These are phyloP conservation scores for Xestia ashworthii DNA, from an alignment of 2,888 invertebrate species.

Conservation along the genomic window DNA sequence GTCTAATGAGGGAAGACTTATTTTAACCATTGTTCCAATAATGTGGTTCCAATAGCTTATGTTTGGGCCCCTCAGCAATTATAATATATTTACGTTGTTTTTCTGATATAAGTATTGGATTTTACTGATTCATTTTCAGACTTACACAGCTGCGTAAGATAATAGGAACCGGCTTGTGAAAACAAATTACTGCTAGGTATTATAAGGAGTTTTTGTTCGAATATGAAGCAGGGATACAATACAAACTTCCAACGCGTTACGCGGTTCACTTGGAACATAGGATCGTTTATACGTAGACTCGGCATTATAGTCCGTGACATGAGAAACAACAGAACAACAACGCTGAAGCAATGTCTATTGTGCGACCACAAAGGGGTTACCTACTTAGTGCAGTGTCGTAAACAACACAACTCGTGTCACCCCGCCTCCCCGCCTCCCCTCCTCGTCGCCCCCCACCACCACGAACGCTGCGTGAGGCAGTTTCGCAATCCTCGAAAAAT, in stretches of 20 bases:
- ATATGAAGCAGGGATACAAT: constrained; percentile 12
- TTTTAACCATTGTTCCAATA: constrained; percentile 7
- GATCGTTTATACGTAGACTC: constrained; percentile 16
- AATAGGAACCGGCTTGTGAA: neutral
- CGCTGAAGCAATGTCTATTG: constrained; percentile 64
- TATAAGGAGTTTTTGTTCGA: neutral
- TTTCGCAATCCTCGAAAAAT: constrained; percentile 73
- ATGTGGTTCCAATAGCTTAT: constrained; percentile 5
- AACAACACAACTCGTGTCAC: constrained; percentile 48
- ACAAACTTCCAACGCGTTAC: constrained; percentile 1
- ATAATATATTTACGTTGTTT: neutral
- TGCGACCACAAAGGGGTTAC: constrained; percentile 66
- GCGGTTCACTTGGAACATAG: constrained; percentile 9
- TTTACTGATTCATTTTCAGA: neutral
- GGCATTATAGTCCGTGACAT: constrained; percentile 54
- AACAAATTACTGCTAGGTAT: neutral
- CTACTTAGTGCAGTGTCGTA: constrained; percentile 64
- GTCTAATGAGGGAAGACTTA: neutral
- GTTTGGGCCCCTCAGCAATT: neutral
- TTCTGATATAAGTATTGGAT: neutral
- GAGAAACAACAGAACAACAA: constrained; percentile 65
- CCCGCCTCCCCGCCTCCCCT: constrained; percentile 19
- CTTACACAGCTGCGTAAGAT: neutral
- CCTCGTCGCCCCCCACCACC: constrained; percentile 32
- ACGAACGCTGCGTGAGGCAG: constrained; percentile 44